phyloP scores from a whole-genome alignment of 2,113 vertebrate species.

The Rattus rattus region DNA sequence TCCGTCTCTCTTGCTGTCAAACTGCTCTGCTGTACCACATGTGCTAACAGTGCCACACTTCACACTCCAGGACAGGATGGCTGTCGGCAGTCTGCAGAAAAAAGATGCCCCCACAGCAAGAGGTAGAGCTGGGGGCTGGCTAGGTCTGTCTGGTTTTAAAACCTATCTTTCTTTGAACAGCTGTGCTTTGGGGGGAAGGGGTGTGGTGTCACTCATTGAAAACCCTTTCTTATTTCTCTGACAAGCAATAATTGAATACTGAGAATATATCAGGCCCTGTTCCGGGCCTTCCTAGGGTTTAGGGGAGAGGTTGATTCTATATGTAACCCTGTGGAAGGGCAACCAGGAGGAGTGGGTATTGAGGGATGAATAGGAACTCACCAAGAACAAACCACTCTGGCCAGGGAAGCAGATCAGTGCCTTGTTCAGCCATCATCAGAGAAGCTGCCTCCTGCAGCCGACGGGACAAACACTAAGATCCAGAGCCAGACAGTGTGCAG shows the following conservation, averaged over 20 bases:
- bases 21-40: background rate
- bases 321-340: background rate
- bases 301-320: background rate
- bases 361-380: background rate
- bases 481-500: background rate
- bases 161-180: background rate
- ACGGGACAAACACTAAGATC: background rate
- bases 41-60: background rate
- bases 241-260: background rate
- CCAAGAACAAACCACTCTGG: background rate
- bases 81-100: accelerated
- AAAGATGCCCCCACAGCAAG: background rate
- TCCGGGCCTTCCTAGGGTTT: background rate
- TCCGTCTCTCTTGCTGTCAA: background rate
- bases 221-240: background rate
- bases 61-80: background rate
- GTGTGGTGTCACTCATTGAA: background rate
- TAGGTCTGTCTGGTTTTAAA: background rate
- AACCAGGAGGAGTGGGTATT: background rate
- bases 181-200: background rate
- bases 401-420: background rate
- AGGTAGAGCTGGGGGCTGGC: background rate
- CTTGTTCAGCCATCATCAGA: background rate
- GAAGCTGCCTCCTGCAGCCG: background rate
- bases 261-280: background rate